phyloP scores from a whole-genome alignment of 1,140 invertebrate species.

The Bombus waltoni region DNA sequence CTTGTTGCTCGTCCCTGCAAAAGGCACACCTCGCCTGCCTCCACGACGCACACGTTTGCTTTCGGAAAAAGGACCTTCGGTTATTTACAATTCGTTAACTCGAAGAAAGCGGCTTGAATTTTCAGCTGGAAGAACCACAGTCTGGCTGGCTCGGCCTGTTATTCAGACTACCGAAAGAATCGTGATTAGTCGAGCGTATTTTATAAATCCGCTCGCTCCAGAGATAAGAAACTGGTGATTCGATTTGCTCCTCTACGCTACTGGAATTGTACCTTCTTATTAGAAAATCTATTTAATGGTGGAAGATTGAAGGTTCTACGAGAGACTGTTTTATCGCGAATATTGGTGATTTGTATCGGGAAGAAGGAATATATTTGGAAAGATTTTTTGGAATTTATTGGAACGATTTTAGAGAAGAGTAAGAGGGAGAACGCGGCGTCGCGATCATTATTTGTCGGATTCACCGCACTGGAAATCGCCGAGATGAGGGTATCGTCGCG shows the following conservation, averaged over 20 bases:
- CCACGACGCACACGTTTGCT: conserved; percentile 32
- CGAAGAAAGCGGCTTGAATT: background rate
- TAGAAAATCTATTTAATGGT: background rate
- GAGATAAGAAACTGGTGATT: background rate
- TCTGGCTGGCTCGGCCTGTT: no score
- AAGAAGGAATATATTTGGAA: background rate
- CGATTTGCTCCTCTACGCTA: background rate
- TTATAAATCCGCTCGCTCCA: no score
- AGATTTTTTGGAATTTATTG: background rate
- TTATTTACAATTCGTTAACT: background rate
- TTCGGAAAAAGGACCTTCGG: conserved; percentile 58
- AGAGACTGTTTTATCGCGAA: no score
- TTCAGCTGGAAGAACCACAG: background rate
- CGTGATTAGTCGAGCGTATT: no score
- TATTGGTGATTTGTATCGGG: no score
- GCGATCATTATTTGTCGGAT: background rate
- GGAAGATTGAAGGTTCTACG: no score
- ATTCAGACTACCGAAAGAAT: no score
- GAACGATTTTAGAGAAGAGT: background rate
- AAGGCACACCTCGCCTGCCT: conserved; percentile 63
- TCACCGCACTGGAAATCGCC: background rate
- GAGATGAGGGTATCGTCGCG: conserved; percentile 27
- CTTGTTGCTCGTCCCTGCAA: conserved; percentile 76
- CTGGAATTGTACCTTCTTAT: background rate
- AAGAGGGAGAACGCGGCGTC: background rate